Evolutionary conservation across 2,113 vertebrate genomes (phyloP).

Genomic region (Ceyx cyanopectus): DNA sequence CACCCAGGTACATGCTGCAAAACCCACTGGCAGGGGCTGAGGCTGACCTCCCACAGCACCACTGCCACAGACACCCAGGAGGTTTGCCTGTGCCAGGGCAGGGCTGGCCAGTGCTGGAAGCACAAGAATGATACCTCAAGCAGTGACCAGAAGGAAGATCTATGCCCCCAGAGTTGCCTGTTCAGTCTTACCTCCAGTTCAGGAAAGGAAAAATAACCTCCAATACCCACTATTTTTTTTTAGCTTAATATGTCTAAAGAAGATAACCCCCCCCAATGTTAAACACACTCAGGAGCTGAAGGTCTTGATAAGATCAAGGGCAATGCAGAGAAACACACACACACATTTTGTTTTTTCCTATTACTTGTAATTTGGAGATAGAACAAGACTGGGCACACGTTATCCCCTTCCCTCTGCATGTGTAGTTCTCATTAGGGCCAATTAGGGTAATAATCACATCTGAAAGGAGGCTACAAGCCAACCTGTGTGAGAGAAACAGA

Average conservation of each 20-base stretch:
- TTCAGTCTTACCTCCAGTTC: background rate
- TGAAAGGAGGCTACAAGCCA: conserved; percentile 31
- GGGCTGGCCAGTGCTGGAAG: background rate
- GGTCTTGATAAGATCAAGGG: background rate
- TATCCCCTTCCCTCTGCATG: conserved; percentile 21
- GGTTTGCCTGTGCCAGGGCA: background rate
- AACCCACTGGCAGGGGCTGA: accelerated
- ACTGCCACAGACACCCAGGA: background rate
- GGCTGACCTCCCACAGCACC: accelerated
- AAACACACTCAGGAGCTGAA: background rate
- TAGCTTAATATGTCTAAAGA: background rate
- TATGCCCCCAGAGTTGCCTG: background rate
- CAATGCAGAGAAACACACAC: background rate
- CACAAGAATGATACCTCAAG: background rate
- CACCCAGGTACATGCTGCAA: background rate
- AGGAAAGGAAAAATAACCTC: background rate
- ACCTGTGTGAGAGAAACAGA: conserved; percentile 13
- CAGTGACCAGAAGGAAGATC: background rate
- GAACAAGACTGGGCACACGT: background rate
- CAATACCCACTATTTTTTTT: background rate
- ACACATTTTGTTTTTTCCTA: background rate
- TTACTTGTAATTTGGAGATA: background rate
- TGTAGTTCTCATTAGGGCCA: conserved; percentile 38
- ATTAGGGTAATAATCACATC: conserved; percentile 32
- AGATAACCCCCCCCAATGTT: background rate